Conservation (phyloP, 2,797 vertebrate genomes). For the Peromyscus aztecus region DNA sequence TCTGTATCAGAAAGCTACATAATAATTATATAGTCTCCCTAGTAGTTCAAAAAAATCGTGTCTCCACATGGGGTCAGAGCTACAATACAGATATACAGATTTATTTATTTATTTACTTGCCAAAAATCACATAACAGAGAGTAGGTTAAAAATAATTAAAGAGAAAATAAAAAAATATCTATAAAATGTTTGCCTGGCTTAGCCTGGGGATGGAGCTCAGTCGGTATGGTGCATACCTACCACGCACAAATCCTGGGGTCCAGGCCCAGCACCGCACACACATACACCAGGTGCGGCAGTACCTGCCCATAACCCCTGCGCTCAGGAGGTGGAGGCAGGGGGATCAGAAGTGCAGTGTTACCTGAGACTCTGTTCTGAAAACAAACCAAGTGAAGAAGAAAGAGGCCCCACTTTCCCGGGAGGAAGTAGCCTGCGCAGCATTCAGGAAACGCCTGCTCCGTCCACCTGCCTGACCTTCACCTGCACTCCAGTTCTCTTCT, state of each 20-base stretch:
- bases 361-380: neutral
- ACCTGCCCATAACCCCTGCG: neutral
- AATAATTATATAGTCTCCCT: neutral
- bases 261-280: neutral
- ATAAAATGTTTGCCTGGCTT: too few species aligned
- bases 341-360: neutral
- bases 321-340: neutral
- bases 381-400: too few species aligned
- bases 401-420: neutral
- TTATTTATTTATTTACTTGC: neutral
- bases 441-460: too few species aligned
- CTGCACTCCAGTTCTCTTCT: neutral
- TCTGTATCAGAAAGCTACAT: neutral
- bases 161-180: neutral
- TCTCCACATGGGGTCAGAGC: neutral
- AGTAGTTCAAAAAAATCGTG: neutral
- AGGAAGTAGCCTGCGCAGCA: neutral
- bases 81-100: neutral
- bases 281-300: neutral
- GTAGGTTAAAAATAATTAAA: neutral
- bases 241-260: neutral
- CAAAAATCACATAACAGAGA: neutral
- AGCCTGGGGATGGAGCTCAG: neutral
- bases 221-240: neutral
- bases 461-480: neutral